Percentiles rank a stretch among this genome's conserved stretches.
phyloP scores from a whole-genome alignment of 2,113 vertebrate species.

The Petrocephalus microphthalmus region DNA sequence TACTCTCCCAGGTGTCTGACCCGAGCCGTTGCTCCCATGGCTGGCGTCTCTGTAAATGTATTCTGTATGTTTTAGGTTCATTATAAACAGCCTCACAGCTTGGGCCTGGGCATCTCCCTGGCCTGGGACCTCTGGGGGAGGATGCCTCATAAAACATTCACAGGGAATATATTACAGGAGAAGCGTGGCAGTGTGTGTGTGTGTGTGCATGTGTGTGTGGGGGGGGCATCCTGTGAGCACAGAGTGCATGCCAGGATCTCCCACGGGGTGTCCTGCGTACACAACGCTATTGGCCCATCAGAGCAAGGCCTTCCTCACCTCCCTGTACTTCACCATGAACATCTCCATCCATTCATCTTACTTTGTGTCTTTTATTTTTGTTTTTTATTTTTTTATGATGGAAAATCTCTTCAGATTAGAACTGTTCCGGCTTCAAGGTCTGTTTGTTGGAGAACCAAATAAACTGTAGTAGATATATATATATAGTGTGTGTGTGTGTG shows the following conservation, averaged over 20 bases:
- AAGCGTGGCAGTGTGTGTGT: neutral
- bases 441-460: neutral
- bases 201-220: neutral
- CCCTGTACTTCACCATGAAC: neutral
- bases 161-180: constrained; percentile 3
- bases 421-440: neutral
- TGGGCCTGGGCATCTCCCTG: neutral
- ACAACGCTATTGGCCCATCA: neutral
- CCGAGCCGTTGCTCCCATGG: neutral
- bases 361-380: neutral
- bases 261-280: neutral
- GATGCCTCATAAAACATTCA: constrained; percentile 15
- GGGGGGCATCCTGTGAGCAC: neutral
- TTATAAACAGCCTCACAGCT: constrained; percentile 2
- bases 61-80: constrained; percentile 14
- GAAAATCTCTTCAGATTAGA: neutral
- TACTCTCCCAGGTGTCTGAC: neutral
- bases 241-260: neutral
- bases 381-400: neutral
- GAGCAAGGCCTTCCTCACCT: neutral
- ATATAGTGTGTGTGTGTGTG: neutral
- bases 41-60: neutral
- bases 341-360: neutral
- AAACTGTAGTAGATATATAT: neutral
- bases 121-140: neutral